Evolutionary conservation across 92 coral and sea anemone species (phyloP), one percentile per base, ranked within the genome.

Genomic region (Palythoa grandis): DNA sequence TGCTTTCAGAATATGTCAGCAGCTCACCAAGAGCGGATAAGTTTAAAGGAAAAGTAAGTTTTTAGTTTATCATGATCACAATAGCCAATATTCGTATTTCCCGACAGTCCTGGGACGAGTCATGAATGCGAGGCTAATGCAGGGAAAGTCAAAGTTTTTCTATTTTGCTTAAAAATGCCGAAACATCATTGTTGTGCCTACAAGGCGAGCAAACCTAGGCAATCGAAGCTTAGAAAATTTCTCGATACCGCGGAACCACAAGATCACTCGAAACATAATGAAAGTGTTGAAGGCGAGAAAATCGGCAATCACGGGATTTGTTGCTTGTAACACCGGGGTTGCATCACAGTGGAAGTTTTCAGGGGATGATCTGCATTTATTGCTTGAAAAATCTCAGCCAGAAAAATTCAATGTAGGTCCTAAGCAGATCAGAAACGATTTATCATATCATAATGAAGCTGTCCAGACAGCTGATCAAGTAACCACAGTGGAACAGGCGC

Each of bases 11-110:
- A 22, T 66, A 66, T 14, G 72, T 67, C n/a, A 48, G 85, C 74
- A 80, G 85, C 12, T 80, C 85, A 29, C 85, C 85, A 66, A 80
- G 85, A 65, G 74, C 85, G 50, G 39, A 80, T 23, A 80, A 80
- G 17, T 24, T 80, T 15, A 80, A 23, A 67, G 85, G 85, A 48
- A 65, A 47, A 80, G 85, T 80, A 66, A 80, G 85, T 66, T 52
- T 52, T 53, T 10, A 19, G 69, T 63, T n/a, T 19, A 4, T 63
- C 69, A 63, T 63, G 22, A n/a, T n/a, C 11, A 63, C 7, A 23
- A 29, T 29, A 29, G 35, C 0, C 35, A 1, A 29, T 29, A 29
- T 29, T 29, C 35, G 35, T 29, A 29, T 29, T 29, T 29, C 35
- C 35, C 35, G 35, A 29, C 35, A 29, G 35, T 29, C 35, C 35